A percentile compares a stretch with the other conserved stretches of the same genome.
phyloP scores from a whole-genome alignment of 2,888 invertebrate species.

The Chelonus formosanus region DNA sequence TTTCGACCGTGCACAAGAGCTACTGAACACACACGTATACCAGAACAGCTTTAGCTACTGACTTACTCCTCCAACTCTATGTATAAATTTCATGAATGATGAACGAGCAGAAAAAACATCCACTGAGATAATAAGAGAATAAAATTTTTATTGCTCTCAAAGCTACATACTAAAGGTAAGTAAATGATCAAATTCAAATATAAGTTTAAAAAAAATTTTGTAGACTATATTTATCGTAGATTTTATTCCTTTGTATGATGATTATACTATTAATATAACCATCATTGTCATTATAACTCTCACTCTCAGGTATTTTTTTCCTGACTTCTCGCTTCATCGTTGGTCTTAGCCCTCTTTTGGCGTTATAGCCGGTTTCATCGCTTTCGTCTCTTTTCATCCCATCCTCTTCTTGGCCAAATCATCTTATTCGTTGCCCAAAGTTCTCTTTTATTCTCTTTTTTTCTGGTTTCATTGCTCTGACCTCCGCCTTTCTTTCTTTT shows the following conservation, averaged over 20 bases:
- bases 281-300: slow-evolving; percentile 1
- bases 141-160: too few relatives aligned
- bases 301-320: slow-evolving; percentile 29
- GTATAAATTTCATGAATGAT: too few relatives aligned
- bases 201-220: too few relatives aligned
- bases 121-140: too few relatives aligned
- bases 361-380: slow-evolving; percentile 32
- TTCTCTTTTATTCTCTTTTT: slow-evolving; percentile 18
- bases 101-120: too few relatives aligned
- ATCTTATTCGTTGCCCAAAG: slow-evolving; percentile 21
- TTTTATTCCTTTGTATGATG: not conserved
- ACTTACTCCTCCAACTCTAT: too few relatives aligned
- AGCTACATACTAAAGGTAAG: too few relatives aligned
- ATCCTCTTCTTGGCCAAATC: slow-evolving; percentile 21
- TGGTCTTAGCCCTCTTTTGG: slow-evolving; percentile 25
- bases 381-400: slow-evolving; percentile 23
- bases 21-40: too few relatives aligned
- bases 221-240: not conserved
- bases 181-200: too few relatives aligned
- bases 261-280: slow-evolving; percentile 37
- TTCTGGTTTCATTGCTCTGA: slow-evolving; percentile 4
- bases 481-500: slow-evolving; percentile 53
- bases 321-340: slow-evolving; percentile 24
- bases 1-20: too few relatives aligned
- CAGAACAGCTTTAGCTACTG: too few relatives aligned